Evolutionary conservation across 2,888 invertebrate genomes (phyloP).

Genomic region (Heliconius sara): DNA sequence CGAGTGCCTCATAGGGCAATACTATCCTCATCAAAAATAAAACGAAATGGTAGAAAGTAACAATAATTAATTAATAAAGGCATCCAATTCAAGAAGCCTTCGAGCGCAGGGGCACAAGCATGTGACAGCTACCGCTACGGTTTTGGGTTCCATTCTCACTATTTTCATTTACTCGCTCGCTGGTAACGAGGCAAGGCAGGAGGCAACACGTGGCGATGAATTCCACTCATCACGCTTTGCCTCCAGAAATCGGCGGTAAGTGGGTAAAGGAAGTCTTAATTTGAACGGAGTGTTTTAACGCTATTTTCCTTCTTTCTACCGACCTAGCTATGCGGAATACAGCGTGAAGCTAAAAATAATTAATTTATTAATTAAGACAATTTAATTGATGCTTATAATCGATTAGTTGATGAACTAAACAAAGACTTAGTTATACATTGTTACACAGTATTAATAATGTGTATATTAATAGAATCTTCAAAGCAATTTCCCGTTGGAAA

Average conservation of each 20-base stretch:
- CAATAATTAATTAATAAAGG: too few relatives aligned
- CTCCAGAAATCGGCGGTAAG: not conserved
- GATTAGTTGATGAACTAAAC: not conserved
- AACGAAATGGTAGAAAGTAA: too few relatives aligned
- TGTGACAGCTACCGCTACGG: too few relatives aligned
- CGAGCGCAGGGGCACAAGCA: too few relatives aligned
- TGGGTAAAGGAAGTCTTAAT: not conserved
- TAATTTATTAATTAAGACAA: not conserved
- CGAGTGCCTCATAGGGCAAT: too few relatives aligned
- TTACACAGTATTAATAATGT: not conserved
- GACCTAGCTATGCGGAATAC: not conserved
- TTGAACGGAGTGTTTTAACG: not conserved
- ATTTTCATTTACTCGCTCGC: not conserved
- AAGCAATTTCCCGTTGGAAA: not conserved
- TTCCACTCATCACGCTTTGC: not conserved
- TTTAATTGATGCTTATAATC: not conserved
- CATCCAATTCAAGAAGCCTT: too few relatives aligned
- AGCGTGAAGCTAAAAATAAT: not conserved
- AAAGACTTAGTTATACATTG: not conserved
- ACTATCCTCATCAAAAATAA: too few relatives aligned
- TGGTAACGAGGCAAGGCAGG: not conserved
- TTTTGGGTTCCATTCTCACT: too few relatives aligned
- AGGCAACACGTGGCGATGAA: too few relatives aligned
- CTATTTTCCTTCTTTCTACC: not conserved
- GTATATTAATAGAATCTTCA: not conserved